Base-by-base conservation (phyloP, 2,888 invertebrate species). In the Phanerotoma sp. region DNA sequence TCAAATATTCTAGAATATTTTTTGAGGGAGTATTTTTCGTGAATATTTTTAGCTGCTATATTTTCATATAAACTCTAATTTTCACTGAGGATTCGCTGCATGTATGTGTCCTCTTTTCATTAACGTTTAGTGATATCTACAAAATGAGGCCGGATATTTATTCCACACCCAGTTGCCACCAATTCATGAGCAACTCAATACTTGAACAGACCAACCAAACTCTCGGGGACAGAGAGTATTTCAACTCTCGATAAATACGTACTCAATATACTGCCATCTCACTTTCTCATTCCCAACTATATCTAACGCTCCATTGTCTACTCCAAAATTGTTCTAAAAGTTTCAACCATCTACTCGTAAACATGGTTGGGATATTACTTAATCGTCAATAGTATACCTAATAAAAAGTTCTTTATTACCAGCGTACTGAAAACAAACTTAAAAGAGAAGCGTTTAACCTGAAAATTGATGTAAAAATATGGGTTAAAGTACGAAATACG, bases 111-210 rank as follows among this genome's bases (percentile, higher is more conserved):
- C 5, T 9, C 11, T 11, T 38, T 38, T 38, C 20, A 38, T 38
- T 38, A 38, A 18, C 11, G 18, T 16, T 11, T 7, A 18, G 38
- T 20, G 18, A 28, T 4, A 51, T 21, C 33, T 57, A 56, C 55
- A 64, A 66, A 68, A 67, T 61, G 63, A 63, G 56, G 59, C 67
- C 71, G 69, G 72, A 72, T 72, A 69, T 70, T 71, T 69, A 67
- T 69, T 66, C 64, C 67, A 62, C 64, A 60, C 63, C 64, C 66
- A 66, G 69, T 71, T 70, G 69, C 38, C 30, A 30, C 16, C 18
- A 45, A 45, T 45, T 45, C 30, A 16, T 25, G 45, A 25, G 41
- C 21, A 13, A 42, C 11, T 42, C 21, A 25, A 42, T 42, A n/a
- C 22, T 22, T 16, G 11, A 13, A 45, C 30, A 18, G 18, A 38